Conservation (phyloP, 2,113 vertebrate genomes). For the Cynopterus brachyotis region DNA sequence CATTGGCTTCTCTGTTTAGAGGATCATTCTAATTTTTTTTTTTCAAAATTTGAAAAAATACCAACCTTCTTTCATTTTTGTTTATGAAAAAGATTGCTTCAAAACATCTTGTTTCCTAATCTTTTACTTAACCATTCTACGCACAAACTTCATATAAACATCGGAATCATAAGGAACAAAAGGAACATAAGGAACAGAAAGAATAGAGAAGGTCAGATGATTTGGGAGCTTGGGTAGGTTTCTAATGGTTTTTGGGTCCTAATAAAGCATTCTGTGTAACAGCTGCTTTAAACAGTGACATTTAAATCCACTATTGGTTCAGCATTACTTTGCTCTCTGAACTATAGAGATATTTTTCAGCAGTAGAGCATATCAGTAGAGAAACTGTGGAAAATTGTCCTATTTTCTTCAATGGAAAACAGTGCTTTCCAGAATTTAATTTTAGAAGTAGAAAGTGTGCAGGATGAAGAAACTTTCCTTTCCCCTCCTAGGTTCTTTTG, state of each 20-base stretch:
- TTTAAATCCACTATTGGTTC: neutral
- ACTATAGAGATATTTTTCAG: neutral
- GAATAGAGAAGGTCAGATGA: constrained; percentile 80
- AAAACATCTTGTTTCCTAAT: constrained; percentile 35
- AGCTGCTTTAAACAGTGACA: neutral
- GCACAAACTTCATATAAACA: constrained; percentile 50
- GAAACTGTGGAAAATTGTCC: neutral
- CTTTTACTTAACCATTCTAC: constrained; percentile 43
- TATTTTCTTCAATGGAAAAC: neutral
- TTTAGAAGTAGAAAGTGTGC: neutral
- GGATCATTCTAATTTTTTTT: neutral
- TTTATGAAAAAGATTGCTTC: constrained; percentile 35
- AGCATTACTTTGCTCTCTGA: neutral
- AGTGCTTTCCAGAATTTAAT: neutral
- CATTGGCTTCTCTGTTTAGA: neutral
- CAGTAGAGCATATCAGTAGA: neutral
- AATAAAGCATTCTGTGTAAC: constrained; percentile 26
- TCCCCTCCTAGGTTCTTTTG: no score
- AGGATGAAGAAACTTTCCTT: no score
- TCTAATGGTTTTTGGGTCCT: constrained; percentile 68
- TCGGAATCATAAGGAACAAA: constrained; percentile 63
- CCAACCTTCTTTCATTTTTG: neutral
- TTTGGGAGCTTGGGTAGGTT: constrained; percentile 44
- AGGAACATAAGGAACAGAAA: constrained; percentile 65
- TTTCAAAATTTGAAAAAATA: neutral